Base-by-base conservation (phyloP, 2,888 invertebrate species). In the Rhamphomyia laevipes region DNA sequence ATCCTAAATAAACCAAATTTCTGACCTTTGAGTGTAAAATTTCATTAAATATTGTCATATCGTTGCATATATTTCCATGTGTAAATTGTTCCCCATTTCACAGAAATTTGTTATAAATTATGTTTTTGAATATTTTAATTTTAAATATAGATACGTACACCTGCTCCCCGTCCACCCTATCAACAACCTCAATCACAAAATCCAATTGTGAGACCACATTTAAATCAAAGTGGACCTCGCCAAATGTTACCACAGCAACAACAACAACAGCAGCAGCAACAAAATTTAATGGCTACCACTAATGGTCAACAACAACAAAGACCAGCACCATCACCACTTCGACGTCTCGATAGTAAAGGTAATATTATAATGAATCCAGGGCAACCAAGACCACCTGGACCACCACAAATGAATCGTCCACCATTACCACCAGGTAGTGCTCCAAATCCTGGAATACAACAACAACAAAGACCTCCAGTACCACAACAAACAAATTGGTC, bases 341-440 rank as follows among this genome's bases (percentile, higher is more conserved):
- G 67, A 17, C 61, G 72, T 46, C 60, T 68, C 45, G 76, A 76
- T 58, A 76, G 75, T 60, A 68, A 73, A 52, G 66, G 62, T 48
- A 70, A 66, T 48, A 58, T 75, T 48, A 48, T 65, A 23, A 58
- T 55, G 21, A 56, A 57, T 13, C 40, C 61, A 57, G 53, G 54
- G 40, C 52, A 51, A 15, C 57, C 49, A 44, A 50, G 49, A 18
- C 61, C 60, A 9, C 60, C 59, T 6, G 53, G 67, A 31, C 68
- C 66, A 3, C 53, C 45, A 47, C 58, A 45, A 45, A 57, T 56
- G 9, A 64, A 56, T 53, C 55, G 60, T 21, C 62, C 60, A 37
- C 59, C 57, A n/a, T 59, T 57, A 51, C 55, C 59, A 1, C 59
- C 57, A 15, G 61, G 61, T 6, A 35, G 41, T 42, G 45, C 31